Evolutionary conservation across 2,888 invertebrate species (phyloP).

Genomic region (Malacosoma neustria): DNA sequence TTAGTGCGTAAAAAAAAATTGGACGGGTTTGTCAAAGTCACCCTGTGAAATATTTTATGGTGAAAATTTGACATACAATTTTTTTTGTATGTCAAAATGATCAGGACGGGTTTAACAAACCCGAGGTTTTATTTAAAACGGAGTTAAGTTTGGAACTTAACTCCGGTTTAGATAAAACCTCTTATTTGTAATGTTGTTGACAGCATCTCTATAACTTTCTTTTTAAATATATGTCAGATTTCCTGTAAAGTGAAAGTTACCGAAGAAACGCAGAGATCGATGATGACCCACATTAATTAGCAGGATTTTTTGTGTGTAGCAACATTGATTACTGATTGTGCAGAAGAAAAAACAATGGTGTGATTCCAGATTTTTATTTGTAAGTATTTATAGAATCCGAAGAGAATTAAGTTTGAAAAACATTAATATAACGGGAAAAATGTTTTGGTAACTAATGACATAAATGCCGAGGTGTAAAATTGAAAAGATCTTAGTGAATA

Average conservation of each 20-base stretch:
- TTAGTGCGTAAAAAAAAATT: no score
- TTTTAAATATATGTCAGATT: no score
- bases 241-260: conserved; percentile 26
- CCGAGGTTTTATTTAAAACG: no score
- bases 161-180: no score
- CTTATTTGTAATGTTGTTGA: no score
- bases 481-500: conserved; percentile 28
- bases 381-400: conserved; percentile 73
- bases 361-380: conserved; percentile 75
- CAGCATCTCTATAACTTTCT: no score
- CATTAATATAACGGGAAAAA: conserved; percentile 40
- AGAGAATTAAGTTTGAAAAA: conserved; percentile 55
- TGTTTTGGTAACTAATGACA: conserved; percentile 32
- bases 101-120: no score
- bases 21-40: no score
- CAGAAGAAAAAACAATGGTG: conserved; percentile 75
- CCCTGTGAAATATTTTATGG: no score
- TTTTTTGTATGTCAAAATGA: no score
- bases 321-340: conserved; percentile 66
- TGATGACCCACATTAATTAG: conserved; percentile 48
- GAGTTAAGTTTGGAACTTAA: no score
- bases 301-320: conserved; percentile 39
- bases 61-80: no score
- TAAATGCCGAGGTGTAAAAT: conserved; percentile 44
- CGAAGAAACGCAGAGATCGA: conserved; percentile 27